Evolutionary conservation across 23 tunicate species (phyloP).

Genomic region (Trididemnum clinides): DNA sequence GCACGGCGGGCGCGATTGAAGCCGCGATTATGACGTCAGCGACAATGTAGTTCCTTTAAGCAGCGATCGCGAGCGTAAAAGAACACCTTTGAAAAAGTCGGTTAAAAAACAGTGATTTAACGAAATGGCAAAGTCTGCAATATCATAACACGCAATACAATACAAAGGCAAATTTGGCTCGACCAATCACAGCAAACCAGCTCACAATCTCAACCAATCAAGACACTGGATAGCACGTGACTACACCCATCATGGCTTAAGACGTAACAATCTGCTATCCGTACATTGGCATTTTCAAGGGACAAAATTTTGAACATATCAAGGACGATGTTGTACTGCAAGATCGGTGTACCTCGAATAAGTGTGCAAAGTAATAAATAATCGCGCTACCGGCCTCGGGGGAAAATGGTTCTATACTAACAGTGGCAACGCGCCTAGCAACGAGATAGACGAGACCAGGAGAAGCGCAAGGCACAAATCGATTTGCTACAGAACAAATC

Average conservation of each 20-base stretch:
- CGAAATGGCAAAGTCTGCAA: conserved; percentile 32
- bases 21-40: background rate
- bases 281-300: background rate
- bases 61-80: conserved; percentile 15
- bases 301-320: no score
- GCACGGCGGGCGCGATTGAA: background rate
- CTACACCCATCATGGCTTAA: conserved; percentile 22
- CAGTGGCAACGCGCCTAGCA: no score
- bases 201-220: background rate
- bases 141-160: conserved; percentile 24
- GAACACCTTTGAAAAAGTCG: conserved; percentile 4
- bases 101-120: conserved; percentile 26
- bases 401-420: no score
- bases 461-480: background rate
- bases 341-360: background rate
- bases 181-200: conserved; percentile 15
- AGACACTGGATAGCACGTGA: conserved; percentile 22
- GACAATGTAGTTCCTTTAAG: conserved; percentile 14
- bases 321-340: conserved; percentile 8
- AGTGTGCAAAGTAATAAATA: background rate
- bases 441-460: no score
- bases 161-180: conserved; percentile 54
- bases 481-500: conserved; percentile 13
- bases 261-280: background rate
- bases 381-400: background rate